Conservation (phyloP, 2,888 invertebrate species). For the Saturnia pavonia region DNA sequence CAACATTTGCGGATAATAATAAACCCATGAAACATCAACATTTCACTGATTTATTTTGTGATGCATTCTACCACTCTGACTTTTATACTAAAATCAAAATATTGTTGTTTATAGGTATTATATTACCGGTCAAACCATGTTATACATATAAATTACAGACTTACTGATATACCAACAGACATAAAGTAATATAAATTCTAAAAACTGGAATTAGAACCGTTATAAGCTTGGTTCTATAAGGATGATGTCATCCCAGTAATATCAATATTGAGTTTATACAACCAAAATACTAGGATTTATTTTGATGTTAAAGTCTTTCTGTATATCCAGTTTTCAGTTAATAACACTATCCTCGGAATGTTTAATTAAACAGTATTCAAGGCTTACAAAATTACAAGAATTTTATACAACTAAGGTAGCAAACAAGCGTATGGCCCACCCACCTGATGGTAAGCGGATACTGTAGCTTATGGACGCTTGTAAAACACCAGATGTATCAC, state of each 20-base stretch:
- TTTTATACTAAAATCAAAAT: neutral
- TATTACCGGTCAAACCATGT: neutral
- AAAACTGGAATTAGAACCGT: constrained; percentile 6
- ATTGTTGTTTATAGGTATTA: neutral
- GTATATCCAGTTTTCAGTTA: no score
- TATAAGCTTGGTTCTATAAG: neutral
- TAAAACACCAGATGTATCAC: no score
- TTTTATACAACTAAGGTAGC: no score
- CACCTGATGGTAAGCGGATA: no score
- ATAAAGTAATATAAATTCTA: neutral
- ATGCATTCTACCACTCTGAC: neutral
- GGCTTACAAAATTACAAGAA: no score
- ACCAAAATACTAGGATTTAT: neutral
- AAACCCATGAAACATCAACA: neutral
- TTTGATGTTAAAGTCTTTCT: neutral
- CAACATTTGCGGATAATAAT: neutral
- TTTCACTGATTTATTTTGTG: neutral
- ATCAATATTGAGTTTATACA: neutral
- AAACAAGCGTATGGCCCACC: no score
- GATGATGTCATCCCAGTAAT: neutral
- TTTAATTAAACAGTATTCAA: no score
- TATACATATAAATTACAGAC: neutral
- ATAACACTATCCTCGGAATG: no score
- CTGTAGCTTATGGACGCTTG: no score
- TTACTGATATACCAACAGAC: neutral